These are phyloP conservation scores for Hydra vulgaris DNA, from an alignment of 30 jellyfish, hydroid and myxozoan species.

Conservation along the genomic window DNA sequence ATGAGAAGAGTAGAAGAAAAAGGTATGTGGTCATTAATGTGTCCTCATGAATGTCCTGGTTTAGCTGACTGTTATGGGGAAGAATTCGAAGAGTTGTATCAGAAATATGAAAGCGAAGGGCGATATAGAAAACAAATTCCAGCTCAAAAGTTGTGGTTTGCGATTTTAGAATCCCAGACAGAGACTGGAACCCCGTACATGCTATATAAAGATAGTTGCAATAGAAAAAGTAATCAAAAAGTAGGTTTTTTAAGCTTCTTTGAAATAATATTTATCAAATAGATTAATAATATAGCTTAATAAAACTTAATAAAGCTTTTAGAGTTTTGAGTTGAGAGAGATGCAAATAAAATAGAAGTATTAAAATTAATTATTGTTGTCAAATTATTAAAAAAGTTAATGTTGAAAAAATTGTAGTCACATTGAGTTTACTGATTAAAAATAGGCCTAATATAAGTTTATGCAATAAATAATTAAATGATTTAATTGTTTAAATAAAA, in stretches of 20 bases:
- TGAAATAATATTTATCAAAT: no score
- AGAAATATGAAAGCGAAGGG: conserved; percentile 70
- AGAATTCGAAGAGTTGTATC: conserved; percentile 70
- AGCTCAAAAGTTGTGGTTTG: conserved; percentile 95
- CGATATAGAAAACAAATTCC: conserved; percentile 51
- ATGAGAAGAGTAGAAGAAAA: conserved; percentile 84
- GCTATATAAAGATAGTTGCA: conserved; percentile 92
- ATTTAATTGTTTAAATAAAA: no score
- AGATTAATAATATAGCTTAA: no score
- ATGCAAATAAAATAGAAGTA: no score
- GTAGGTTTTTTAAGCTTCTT: conserved; percentile 27
- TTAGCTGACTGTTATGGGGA: conserved; percentile 93
- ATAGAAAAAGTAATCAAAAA: conserved; percentile 87
- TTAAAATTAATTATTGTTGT: no score
- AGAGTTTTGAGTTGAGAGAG: no score
- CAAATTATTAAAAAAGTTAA: no score
- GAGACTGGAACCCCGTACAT: conserved; percentile 99
- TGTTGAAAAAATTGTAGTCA: no score
- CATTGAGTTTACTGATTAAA: no score
- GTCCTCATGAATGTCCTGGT: conserved; percentile 99
- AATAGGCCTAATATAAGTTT: no score
- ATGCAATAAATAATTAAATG: no score
- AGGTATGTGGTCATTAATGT: conserved; percentile 86
- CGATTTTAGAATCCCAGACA: conserved; percentile 80
- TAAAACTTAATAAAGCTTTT: no score